Conservation (phyloP, 2,113 vertebrate genomes). For the Sapayoa aenigma region DNA sequence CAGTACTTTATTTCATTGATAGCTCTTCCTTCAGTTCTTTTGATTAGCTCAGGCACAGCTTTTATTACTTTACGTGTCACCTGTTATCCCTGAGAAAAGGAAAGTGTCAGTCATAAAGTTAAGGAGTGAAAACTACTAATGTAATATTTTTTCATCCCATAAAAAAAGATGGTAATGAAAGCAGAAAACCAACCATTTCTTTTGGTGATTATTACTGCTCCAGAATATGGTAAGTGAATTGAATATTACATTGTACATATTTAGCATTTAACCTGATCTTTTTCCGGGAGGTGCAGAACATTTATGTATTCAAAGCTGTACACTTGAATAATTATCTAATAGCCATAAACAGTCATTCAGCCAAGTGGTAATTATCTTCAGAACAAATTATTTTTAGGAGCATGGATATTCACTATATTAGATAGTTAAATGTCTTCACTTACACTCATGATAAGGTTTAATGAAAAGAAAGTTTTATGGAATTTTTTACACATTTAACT, state of each 20-base stretch:
- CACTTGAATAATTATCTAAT: constrained; percentile 24
- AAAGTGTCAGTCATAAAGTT: not conserved
- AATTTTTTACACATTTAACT: not conserved
- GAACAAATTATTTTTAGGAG: constrained; percentile 29
- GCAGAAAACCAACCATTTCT: not conserved
- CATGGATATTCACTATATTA: not conserved
- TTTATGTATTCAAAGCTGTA: not conserved
- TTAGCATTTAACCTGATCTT: constrained; percentile 1
- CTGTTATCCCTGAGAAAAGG: not conserved
- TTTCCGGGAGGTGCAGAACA: not conserved
- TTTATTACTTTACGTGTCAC: not conserved
- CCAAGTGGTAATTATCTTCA: constrained; percentile 24
- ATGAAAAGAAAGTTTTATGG: not conserved
- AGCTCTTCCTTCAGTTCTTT: not conserved
- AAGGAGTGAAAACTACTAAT: not conserved
- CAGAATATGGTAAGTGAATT: not conserved
- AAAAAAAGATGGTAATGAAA: not conserved
- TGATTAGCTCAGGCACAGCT: not conserved
- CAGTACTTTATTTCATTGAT: not conserved
- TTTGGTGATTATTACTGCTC: not conserved
- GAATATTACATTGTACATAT: not conserved
- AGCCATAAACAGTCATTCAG: constrained; percentile 24
- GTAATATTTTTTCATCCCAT: not conserved
- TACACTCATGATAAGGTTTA: not conserved
- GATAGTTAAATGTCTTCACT: constrained; percentile 2